Base-by-base conservation (phyloP, 2,797 vertebrate species). In the Aldrovandia affinis region DNA sequence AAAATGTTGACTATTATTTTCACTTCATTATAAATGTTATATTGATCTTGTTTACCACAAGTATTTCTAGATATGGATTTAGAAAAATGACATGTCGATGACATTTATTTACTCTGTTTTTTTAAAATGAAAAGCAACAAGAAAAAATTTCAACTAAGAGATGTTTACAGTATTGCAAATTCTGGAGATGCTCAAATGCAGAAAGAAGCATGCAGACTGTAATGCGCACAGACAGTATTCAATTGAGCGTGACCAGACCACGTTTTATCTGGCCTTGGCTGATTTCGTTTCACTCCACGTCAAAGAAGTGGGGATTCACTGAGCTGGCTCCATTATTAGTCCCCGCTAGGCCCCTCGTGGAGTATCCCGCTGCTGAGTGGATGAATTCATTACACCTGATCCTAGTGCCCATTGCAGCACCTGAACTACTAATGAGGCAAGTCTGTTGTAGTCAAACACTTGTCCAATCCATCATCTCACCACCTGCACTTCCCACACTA, bases 351-450 rank as follows among this genome's bases (percentile, higher is more conserved):
- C 82, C 84, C 89, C 78, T 84, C n/a, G n/a, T 86, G 85, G 89
- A 92, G 88, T 80, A 33, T 83, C 63, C 89, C 81, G 81, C 81
- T 55, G 83, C 85, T 87, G 84, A 90, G 86, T 81, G 81, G 86
- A 87, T 88, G 87, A 91, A 93, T 92, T 89, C 89, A 92, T 91
- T 90, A 89, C 85, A 88, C 84, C 85, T 83, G 85, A 82, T 90
- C 78, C 80, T 80, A 83, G 83, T 85, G 84, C 89, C 86, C 88
- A 89, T 91, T 85, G 78, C 81, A 93, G 87, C 75, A 89, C 81
- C 81, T 87, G 81, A 87, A 87, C 91, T 89, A 85, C 89, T 90
- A 92, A 93, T 92, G 86, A 92, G 89, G 70, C 83, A 61, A 83
- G 80, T 70, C 83, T 89, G 81, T 86, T 90, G 88, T 87, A 85